Percentiles rank a stretch among this genome's conserved stretches.
Evolutionary conservation across 2,888 invertebrate genomes (phyloP).

Genomic region (Patella depressa): DNA sequence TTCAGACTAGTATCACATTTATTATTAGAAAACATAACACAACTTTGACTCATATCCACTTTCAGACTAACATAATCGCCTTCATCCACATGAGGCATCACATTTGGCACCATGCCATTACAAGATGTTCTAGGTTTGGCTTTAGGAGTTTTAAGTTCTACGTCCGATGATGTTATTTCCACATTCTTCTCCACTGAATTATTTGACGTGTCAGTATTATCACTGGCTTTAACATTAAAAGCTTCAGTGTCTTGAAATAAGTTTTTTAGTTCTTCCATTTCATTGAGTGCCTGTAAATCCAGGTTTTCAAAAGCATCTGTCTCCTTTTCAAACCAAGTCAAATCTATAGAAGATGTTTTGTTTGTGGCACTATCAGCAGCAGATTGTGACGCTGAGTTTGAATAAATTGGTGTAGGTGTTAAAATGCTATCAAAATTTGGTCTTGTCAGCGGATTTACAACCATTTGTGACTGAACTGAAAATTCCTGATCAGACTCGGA

Average conservation of each 20-base stretch:
- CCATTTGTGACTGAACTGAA: constrained; percentile 22
- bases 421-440: constrained; percentile 17
- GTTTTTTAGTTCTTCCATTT: constrained; percentile 58
- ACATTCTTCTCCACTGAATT: constrained; percentile 8
- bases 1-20: not conserved
- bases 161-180: not conserved
- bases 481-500: constrained; percentile 25
- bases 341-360: constrained; percentile 44
- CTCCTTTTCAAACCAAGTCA: constrained; percentile 59
- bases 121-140: constrained; percentile 13
- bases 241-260: constrained; percentile 40
- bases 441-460: constrained; percentile 23
- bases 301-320: constrained; percentile 63
- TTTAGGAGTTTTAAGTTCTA: not conserved
- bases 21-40: constrained; percentile 15
- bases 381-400: constrained; percentile 9
- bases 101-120: constrained; percentile 4
- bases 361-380: constrained; percentile 17
- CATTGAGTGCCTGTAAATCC: constrained; percentile 60
- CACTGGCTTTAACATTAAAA: constrained; percentile 13
- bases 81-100: constrained; percentile 20
- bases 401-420: not conserved
- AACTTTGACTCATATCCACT: constrained; percentile 19
- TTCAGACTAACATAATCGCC: constrained; percentile 41
- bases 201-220: constrained; percentile 20